Evolutionary conservation across 92 coral and sea anemone species (phyloP).

Genomic region (Bergia sp.): DNA sequence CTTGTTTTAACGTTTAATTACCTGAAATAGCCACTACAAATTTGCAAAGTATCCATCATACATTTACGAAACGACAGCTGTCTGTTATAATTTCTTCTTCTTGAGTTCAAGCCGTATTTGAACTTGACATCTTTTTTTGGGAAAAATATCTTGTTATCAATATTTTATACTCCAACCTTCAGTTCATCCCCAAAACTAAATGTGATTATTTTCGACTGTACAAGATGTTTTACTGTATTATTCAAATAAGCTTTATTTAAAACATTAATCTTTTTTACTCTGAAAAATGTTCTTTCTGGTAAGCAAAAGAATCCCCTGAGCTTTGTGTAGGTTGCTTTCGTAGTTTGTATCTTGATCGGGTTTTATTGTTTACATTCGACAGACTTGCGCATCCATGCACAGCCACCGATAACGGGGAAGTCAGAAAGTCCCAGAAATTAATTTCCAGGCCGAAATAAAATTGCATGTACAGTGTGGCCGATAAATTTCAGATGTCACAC

Average conservation of each 20-base stretch:
- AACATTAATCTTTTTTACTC: neutral
- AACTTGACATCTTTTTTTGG: neutral
- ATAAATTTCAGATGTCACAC: neutral
- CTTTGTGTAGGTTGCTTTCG: neutral
- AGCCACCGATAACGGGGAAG: conserved; percentile 17
- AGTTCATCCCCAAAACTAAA: neutral
- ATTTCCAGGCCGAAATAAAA: neutral
- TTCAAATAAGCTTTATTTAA: neutral
- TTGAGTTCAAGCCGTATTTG: neutral
- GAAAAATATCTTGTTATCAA: conserved; percentile 7
- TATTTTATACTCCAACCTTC: conserved; percentile 15
- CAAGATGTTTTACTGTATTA: neutral
- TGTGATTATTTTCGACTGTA: neutral
- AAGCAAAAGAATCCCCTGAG: neutral
- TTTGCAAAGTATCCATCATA: neutral
- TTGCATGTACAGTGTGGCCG: neutral
- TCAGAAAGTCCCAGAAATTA: neutral
- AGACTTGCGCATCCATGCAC: conserved; percentile 15
- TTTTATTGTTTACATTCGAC: conserved; percentile 1
- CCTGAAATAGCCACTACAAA: neutral
- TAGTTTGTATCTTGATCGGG: neutral
- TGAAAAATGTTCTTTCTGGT: neutral
- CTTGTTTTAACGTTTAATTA: conserved; percentile 11
- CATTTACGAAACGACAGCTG: neutral
- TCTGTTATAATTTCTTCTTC: neutral